Conservation (phyloP, 1,140 invertebrate species). For the Aphaenogaster rudis region DNA sequence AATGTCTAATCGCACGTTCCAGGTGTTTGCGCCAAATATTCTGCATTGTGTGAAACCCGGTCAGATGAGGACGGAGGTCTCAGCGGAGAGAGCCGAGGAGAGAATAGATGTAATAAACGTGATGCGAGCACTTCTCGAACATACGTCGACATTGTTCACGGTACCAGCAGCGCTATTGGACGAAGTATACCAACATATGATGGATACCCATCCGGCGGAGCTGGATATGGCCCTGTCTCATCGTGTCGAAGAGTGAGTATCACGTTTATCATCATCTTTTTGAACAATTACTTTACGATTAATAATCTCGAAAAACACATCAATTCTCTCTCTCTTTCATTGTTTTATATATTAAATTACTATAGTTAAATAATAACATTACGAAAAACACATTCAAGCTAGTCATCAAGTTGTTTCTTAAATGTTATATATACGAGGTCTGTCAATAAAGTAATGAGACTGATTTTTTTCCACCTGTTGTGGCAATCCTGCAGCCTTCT, state of each 20-base stretch:
- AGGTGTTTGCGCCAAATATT: conserved; percentile 97
- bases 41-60: conserved; percentile 92
- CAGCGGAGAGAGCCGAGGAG: conserved; percentile 92
- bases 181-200: conserved; percentile 94
- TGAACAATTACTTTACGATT: not conserved
- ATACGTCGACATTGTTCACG: conserved; percentile 92
- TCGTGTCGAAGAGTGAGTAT: conserved; percentile 88
- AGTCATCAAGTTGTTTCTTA: not conserved
- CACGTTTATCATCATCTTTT: not conserved
- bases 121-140: conserved; percentile 93
- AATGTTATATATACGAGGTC: no score
- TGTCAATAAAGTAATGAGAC: no score
- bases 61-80: conserved; percentile 89
- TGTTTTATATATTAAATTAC: not conserved
- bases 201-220: conserved; percentile 93
- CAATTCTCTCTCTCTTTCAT: not conserved
- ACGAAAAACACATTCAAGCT: not conserved
- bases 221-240: conserved; percentile 89
- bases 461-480: no score
- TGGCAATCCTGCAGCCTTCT: no score
- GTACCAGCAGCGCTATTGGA: conserved; percentile 93
- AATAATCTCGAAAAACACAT: not conserved
- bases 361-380: not conserved
- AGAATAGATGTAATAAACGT: conserved; percentile 96
- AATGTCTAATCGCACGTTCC: not conserved